phyloP scores from a whole-genome alignment of 2,888 invertebrate species.

The Meta bourneti region DNA sequence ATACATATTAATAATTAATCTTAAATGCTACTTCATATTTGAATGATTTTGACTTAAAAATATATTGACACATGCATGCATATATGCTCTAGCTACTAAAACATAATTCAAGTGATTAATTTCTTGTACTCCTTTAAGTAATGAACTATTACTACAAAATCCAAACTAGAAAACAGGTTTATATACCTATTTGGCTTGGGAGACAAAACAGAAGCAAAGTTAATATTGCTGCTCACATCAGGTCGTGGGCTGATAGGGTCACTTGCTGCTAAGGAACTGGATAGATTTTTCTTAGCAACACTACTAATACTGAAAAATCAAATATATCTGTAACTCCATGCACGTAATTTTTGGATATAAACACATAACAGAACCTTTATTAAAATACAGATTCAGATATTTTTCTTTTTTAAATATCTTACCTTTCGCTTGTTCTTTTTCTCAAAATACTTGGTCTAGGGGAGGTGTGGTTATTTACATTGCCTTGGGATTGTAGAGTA shows the following conservation, averaged over 20 bases:
- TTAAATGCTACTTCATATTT: no score
- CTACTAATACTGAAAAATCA: slow-evolving; percentile 49
- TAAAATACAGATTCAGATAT: not conserved
- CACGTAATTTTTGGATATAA: not conserved
- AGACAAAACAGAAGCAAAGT: slow-evolving; percentile 63
- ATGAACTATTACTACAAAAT: no score
- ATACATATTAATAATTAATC: no score
- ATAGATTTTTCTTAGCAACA: slow-evolving; percentile 71
- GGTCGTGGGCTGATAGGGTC: slow-evolving; percentile 71
- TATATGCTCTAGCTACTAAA: no score
- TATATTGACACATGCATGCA: no score
- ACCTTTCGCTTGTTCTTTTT: slow-evolving; percentile 74
- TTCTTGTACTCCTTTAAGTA: no score
- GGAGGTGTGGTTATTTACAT: slow-evolving; percentile 71
- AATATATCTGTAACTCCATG: not conserved
- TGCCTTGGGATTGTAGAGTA: slow-evolving; percentile 55
- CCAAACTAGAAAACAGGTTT: no score
- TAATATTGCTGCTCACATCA: slow-evolving; percentile 36
- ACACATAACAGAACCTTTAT: not conserved
- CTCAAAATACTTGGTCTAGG: slow-evolving; percentile 76
- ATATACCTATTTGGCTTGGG: slow-evolving; percentile 66
- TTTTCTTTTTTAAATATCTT: not conserved
- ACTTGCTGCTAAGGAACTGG: slow-evolving; percentile 33
- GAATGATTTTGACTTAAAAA: no score
- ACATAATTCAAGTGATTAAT: no score